phyloP scores from a whole-genome alignment of 2,888 invertebrate genomes.

The Hirudinaria manillensis region DNA sequence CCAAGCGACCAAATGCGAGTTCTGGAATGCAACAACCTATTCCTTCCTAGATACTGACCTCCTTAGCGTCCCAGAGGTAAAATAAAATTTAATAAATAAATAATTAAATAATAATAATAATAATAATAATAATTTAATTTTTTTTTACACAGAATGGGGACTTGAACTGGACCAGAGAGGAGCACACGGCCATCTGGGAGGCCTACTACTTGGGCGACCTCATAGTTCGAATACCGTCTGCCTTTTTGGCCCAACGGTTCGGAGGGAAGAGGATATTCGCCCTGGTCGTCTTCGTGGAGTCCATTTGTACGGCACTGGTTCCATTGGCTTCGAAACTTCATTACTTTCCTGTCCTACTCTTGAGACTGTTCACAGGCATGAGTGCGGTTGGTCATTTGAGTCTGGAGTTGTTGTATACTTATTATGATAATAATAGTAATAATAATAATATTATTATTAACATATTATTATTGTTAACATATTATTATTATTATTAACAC shows the following conservation, averaged over 20 bases:
- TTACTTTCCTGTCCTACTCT: constrained; percentile 30
- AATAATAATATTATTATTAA: too few species aligned
- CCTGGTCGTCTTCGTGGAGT: constrained; percentile 24
- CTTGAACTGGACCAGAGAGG: constrained; percentile 28
- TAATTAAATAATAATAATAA: not conserved
- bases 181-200: constrained; percentile 30
- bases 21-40: constrained; percentile 20
- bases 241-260: constrained; percentile 32
- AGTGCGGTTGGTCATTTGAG: constrained; percentile 24
- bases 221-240: constrained; percentile 30
- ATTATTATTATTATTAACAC: too few species aligned
- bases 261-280: constrained; percentile 34
- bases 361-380: constrained; percentile 31
- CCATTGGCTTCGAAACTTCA: constrained; percentile 30
- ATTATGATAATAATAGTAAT: too few species aligned
- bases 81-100: not conserved
- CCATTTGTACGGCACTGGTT: constrained; percentile 31
- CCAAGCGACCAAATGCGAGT: not conserved
- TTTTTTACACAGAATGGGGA: constrained; percentile 5
- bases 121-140: not conserved
- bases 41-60: constrained; percentile 12
- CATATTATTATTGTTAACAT: too few species aligned
- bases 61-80: constrained; percentile 2
- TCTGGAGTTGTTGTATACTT: not conserved
- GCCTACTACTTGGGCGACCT: constrained; percentile 35